Evolutionary conservation across 1,140 invertebrate species (phyloP), one percentile per base, ranked within the genome.

Genomic region (Zeugodacus cucurbitae): DNA sequence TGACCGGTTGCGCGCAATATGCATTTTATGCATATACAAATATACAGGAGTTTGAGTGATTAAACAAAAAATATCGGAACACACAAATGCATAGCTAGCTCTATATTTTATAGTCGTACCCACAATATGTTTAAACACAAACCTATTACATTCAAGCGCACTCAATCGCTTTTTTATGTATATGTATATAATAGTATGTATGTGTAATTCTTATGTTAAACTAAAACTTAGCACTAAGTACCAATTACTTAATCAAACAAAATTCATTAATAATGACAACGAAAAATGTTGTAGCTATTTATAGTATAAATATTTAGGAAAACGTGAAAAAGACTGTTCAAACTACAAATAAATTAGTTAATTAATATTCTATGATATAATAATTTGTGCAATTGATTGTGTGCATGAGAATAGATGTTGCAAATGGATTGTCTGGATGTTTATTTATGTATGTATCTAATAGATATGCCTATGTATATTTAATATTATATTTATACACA

Each of bases 311-410:
- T 74, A 74, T 22, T 26, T 70, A 87, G 22, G 67, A 67, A 87
- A 85, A 89, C 54, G 88, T 70, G 54, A 82, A 78, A 87, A 89
- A 89, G 88, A 89, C 88, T 89, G 88, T 89, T 89, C 87, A 82
- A 89, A 87, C 78, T 87, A 89, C 34, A 88, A 82, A 54, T 57
- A 70, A 88, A 70, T 87, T 82, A 89, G 74, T 62, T 87, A 87
- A 70, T 87, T 82, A 82, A 48, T n/a, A 11, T 26, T 82, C 6
- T 87, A 70, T 70, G n/a, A 64, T 37, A 37, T 58, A 87, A 59
- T n/a, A 82, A 82, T 48, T 54, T 82, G 44, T 32, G 11, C 62
- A 70, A 70, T 37, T 37, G 11, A 70, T 62, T 74, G 41, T 44
- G 74, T 26, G 74, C 29, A 14, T 54, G n/a, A 54, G 14, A 17